Conservation (phyloP, 2,888 invertebrate species). For the Platycheirus rosarum region DNA sequence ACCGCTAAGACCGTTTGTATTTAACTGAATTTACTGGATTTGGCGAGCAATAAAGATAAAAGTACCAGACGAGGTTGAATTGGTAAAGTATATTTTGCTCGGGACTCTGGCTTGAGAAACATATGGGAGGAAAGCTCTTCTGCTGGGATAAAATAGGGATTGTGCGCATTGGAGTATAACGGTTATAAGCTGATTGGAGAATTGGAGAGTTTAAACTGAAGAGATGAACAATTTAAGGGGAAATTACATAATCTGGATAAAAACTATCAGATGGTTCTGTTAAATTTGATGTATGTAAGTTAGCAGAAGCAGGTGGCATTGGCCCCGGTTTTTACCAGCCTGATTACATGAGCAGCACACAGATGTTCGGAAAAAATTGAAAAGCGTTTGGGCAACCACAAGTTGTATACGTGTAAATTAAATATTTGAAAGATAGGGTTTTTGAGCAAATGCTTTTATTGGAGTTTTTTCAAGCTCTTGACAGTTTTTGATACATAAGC, state of each 20-base stretch:
- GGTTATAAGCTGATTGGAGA: neutral
- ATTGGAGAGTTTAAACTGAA: neutral
- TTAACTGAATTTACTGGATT: conserved; percentile 39
- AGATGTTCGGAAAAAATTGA: too few relatives aligned
- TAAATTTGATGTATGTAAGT: neutral
- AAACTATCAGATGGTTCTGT: conserved; percentile 35
- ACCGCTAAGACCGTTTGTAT: conserved; percentile 52
- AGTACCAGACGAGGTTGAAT: conserved; percentile 10
- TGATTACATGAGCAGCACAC: too few relatives aligned
- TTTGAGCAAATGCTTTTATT: too few relatives aligned
- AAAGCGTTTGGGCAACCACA: too few relatives aligned
- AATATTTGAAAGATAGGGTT: too few relatives aligned
- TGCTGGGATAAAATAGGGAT: conserved; percentile 13
- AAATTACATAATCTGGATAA: conserved; percentile 13
- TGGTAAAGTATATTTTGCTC: conserved; percentile 1
- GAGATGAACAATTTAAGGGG: too few relatives aligned
- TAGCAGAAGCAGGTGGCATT: too few relatives aligned
- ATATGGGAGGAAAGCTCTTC: conserved; percentile 26
- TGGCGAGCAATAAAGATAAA: conserved; percentile 24
- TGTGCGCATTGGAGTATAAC: conserved; percentile 4
- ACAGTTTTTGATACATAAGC: too few relatives aligned
- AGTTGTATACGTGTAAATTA: too few relatives aligned
- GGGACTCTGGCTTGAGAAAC: neutral
- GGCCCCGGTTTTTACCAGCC: too few relatives aligned
- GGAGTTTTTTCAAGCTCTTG: too few relatives aligned